These are phyloP conservation scores for Caenorhabditis latens DNA, from an alignment of 1,140 invertebrate genomes.

Conservation along the genomic window DNA sequence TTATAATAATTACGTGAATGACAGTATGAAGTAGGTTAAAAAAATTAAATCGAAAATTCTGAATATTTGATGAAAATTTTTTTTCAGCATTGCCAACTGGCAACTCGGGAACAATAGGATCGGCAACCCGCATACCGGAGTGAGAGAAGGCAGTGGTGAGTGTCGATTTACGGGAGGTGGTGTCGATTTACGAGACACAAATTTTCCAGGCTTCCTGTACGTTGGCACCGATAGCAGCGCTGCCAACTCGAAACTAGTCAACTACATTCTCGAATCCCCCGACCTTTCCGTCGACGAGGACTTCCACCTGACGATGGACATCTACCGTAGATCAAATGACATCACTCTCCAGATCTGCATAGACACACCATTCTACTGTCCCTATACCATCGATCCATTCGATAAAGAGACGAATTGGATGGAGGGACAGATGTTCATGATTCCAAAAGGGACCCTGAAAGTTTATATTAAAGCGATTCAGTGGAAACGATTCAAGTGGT, in stretches of 20 bases:
- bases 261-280: constrained; percentile 59
- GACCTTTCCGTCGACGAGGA: constrained; percentile 54
- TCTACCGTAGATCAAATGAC: constrained; percentile 61
- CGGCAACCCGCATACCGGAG: constrained; percentile 58
- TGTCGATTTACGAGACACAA: background rate
- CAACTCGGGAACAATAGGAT: constrained; percentile 40
- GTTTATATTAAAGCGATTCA: constrained; percentile 61
- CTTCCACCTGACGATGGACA: constrained; percentile 48
- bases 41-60: too few relatives aligned
- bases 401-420: constrained; percentile 60
- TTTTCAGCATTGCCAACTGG: constrained; percentile 52
- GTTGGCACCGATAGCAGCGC: constrained; percentile 59
- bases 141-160: constrained; percentile 44
- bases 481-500: constrained; percentile 64
- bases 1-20: constrained; percentile 51
- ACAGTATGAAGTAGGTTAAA: constrained; percentile 47
- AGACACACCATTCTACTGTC: constrained; percentile 58
- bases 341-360: constrained; percentile 62
- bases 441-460: constrained; percentile 56
- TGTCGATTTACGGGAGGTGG: background rate
- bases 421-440: constrained; percentile 56
- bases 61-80: too few relatives aligned
- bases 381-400: constrained; percentile 50
- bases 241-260: constrained; percentile 41
- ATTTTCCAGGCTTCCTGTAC: constrained; percentile 60